Base-by-base conservation (phyloP, 2,888 invertebrate genomes). In the Pinctada fucata region DNA sequence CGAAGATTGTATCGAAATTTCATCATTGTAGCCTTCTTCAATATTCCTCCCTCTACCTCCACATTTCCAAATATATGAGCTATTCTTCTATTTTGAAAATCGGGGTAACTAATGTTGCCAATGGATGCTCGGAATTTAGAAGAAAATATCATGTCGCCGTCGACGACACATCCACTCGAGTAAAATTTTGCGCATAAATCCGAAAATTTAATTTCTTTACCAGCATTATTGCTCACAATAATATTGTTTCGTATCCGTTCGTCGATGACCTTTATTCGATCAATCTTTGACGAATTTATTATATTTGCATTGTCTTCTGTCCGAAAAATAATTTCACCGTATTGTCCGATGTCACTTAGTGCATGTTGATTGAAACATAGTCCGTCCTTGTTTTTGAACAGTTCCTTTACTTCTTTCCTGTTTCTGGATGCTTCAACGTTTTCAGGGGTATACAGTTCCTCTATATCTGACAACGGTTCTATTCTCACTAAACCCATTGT, bases 361-460 rank as follows among this genome's bases (percentile, higher is more conserved):
- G 45, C 51, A 13, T 72, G 8, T 3, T 3, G 31, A 45, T 58
- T 13, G 45, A 58, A 72, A 58, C 58, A 50, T 31, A 45, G n/a
- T 13, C 16, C 16, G 16, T 13, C 6, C 6, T 6, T 16, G 66
- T 66, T 31, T 13, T 5, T 5, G 31, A 16, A 66, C 6, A 66
- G 5, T 3, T 45, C 6, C 10, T 31, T 31, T 2, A 72, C 10
- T 1, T n/a, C 5, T 1, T 0, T 49, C 49, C 73, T 16, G 10
- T 73, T 50, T 49, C 49, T 8, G 2, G 2, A 5, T 16, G 71
- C 78, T 63, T 72, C 65, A 31, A 77, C 75, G 3, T 78, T 73
- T 58, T 71, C 49, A 50, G 82, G 82, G 16, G 82, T 83, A 48
- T 81, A 83, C n/a, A 77, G 65, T n/a, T 65, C 65, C 52, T 80